Evolutionary conservation across 2,797 vertebrate species (phyloP), one percentile per base, ranked within the genome.

Genomic region (Ptychadena robeensis): DNA sequence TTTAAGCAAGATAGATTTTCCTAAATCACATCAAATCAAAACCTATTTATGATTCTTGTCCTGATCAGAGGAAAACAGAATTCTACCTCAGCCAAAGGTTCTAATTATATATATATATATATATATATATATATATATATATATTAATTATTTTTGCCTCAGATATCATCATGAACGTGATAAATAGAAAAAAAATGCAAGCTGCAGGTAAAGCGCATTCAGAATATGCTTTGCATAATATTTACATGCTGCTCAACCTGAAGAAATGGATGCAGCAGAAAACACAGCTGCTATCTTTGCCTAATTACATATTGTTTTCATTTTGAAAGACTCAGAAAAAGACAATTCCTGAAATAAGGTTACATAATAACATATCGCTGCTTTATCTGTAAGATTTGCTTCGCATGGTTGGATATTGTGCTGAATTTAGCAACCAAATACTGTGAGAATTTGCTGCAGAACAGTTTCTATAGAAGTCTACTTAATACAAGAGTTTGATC

Each of bases 301-400:
- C 34, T 61, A 74, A 38, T 37, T 61, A 63, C 57, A 63, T 75
- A 57, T 75, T 75, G 73, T 63, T 75, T 75, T 63, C 59, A 30
- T 37, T 75, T 64, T 40, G 9, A 30, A 37, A 38, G 12, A 38
- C 53, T 37, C 30, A n/a, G 37, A 74, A 25, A 37, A 27, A 5
- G 2, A 2, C 15, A 35, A 37, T 74, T 22, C 27, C 40, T 63
- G 14, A 35, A 12, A 28, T 22, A 53, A n/a, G 6, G 44, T 22
- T 53, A 18, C 3, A 53, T 7, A 53, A 44, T 44, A 44, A 53
- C 15, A n/a, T 53, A 8, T 22, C 11, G 14, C 40, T 18, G 14
- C 18, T 44, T 44, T 18, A 2, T 44, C 18, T 44, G 40, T 53
- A 53, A 18, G 18, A 53, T 8, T 15, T 53, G 44, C 15, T 53